phyloP scores from a whole-genome alignment of 2,888 invertebrate genomes.

The Gortyna flavago region DNA sequence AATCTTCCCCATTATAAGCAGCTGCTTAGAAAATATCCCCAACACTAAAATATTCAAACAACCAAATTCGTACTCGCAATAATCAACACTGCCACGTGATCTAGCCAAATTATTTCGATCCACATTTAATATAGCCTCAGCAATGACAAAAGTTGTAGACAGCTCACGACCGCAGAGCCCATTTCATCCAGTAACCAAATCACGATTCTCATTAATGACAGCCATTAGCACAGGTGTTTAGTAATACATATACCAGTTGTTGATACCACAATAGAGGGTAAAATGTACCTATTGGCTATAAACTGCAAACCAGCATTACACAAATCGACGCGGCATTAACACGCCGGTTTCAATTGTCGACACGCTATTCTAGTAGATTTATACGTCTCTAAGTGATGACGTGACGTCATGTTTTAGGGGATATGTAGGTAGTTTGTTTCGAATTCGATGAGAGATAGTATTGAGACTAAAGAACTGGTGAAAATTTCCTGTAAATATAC shows the following conservation, averaged over 20 bases:
- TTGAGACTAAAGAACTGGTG: not conserved
- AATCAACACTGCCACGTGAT: slow-evolving; percentile 38
- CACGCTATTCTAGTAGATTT: slow-evolving; percentile 47
- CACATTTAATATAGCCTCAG: slow-evolving; percentile 54
- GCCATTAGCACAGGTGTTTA: slow-evolving; percentile 67
- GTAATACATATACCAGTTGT: slow-evolving; percentile 55
- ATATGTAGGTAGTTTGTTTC: slow-evolving; percentile 11
- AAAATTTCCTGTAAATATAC: not conserved
- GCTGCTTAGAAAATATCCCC: slow-evolving; percentile 1
- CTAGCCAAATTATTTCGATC: slow-evolving; percentile 35
- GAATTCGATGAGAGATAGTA: not conserved
- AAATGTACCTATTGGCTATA: slow-evolving; percentile 60
- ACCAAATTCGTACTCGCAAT: slow-evolving; percentile 14
- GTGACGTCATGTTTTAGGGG: slow-evolving; percentile 25
- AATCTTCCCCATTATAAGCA: not conserved
- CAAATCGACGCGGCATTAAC: slow-evolving; percentile 60
- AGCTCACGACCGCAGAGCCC: slow-evolving; percentile 49
- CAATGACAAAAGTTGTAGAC: slow-evolving; percentile 59
- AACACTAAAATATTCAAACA: slow-evolving; percentile 10
- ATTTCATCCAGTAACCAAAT: slow-evolving; percentile 65
- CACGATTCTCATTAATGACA: slow-evolving; percentile 66
- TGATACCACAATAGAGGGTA: slow-evolving; percentile 56
- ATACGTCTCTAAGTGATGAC: slow-evolving; percentile 19
- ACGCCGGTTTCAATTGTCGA: slow-evolving; percentile 57
- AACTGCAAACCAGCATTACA: slow-evolving; percentile 58